Evolutionary conservation across 2,113 vertebrate genomes (phyloP), one percentile per base, ranked within the genome.

Genomic region (Percopsis transmontana): DNA sequence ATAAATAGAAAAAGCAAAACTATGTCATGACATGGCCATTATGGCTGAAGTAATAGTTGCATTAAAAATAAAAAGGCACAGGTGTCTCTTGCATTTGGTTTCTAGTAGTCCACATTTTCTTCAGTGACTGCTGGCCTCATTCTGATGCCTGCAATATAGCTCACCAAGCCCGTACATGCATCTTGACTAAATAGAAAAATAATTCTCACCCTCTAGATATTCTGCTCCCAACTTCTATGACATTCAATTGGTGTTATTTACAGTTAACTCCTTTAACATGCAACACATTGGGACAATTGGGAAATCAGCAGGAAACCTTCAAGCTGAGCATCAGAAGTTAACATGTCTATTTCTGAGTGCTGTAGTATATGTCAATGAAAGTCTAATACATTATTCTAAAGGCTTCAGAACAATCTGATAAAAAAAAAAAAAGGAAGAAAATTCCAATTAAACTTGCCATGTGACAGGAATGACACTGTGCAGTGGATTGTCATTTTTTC

Each of bases 21-120:
- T 3, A 44, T 44, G 11, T 1, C 4, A 16, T 44, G 12, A 15
- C 42, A 65, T 53, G 24, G 0, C 56, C 6, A 21, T 8, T 51
- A 48, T 9, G n/a, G 42, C n/a, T 58, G 38, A 19, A 58, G 19
- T 19, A 14, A 48, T 69, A 33, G 7, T 38, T 6, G 44, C 41
- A 39, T 63, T 4, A 60, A 21, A 33, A 33, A 33, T 33, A 33
- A 33, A 33, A 33, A 89, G 82, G 85, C 87, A 86, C 80, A 55
- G 2, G 19, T 76, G 55, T 62, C 65, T 73, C 16, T 63, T 79
- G 74, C 58, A 70, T 73, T 76, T 40, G 23, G 15, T 18, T 57
- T 8, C 15, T 18, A 39, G 16, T n/a, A 48, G 6, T 4, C 3
- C 8, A n/a, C 42, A 16, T 48, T 5, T n/a, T 48, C 42, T 14